Percentiles rank a stretch among this genome's conserved stretches.
phyloP scores from a whole-genome alignment of 2,113 vertebrate genomes.

The Eretmochelys imbricata region DNA sequence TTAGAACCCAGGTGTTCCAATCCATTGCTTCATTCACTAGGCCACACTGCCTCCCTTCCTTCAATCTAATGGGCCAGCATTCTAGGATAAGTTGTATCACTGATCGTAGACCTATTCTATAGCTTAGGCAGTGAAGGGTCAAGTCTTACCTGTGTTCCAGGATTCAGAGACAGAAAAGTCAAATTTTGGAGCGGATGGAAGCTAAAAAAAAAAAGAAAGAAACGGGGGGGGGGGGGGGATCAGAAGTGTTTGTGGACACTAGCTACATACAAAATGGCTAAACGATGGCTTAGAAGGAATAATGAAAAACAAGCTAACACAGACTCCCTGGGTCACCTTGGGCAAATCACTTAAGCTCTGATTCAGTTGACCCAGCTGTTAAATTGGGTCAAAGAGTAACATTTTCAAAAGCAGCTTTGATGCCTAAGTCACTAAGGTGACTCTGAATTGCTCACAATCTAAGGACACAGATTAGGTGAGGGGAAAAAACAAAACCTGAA shows the following conservation, averaged over 20 bases:
- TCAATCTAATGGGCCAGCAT: background rate
- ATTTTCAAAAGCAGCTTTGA: background rate
- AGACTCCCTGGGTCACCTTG: background rate
- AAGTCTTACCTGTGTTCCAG: conserved; percentile 92
- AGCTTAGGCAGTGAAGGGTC: background rate
- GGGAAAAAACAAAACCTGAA: background rate
- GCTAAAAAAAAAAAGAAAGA: conserved; percentile 70
- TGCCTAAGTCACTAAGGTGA: background rate
- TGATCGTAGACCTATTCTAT: background rate
- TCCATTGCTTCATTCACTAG: background rate
- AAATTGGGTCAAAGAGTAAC: background rate
- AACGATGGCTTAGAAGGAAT: background rate
- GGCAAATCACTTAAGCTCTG: background rate
- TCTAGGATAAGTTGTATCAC: background rate
- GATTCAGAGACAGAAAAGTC: conserved; percentile 83
- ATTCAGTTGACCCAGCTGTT: background rate
- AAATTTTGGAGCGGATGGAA: conserved; percentile 86
- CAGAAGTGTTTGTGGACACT: background rate
- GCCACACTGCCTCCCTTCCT: background rate
- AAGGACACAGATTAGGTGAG: background rate
- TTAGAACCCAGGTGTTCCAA: background rate
- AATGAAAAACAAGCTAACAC: background rate
- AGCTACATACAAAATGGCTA: background rate
- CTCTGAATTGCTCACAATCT: background rate
- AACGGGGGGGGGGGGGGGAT: background rate